These are phyloP conservation scores for Idaea dimidiata DNA, from an alignment of 2,888 invertebrate genomes.

Conservation along the genomic window DNA sequence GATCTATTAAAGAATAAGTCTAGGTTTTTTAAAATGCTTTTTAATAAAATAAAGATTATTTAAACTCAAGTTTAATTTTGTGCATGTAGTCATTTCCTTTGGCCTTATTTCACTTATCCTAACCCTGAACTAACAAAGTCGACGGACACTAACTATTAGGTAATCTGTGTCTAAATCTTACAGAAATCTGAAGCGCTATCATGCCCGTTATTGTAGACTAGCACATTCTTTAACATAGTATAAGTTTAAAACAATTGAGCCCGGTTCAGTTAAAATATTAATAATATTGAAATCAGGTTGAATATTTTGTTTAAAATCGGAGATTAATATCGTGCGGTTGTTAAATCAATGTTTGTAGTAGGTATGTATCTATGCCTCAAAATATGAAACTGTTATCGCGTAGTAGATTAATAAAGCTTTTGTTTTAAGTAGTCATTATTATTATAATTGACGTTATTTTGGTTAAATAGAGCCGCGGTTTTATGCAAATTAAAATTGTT, in stretches of 20 bases:
- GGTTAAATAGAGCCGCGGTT: constrained; percentile 19
- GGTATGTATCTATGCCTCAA: constrained; percentile 39
- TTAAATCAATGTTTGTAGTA: constrained; percentile 58
- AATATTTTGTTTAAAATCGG: constrained; percentile 57
- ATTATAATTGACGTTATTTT: constrained; percentile 28
- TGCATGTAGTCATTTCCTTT: too few species aligned
- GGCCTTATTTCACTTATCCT: too few species aligned
- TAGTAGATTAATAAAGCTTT: constrained; percentile 32
- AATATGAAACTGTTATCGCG: constrained; percentile 38
- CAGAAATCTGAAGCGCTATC: too few species aligned
- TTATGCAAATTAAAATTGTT: constrained; percentile 24
- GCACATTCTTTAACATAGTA: too few species aligned
- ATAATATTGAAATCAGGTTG: constrained; percentile 69
- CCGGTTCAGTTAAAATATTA: constrained; percentile 45
- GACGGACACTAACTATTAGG: too few species aligned
- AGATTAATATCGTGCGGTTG: constrained; percentile 66
- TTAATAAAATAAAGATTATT: too few species aligned
- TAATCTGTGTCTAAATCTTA: too few species aligned
- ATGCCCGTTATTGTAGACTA: too few species aligned
- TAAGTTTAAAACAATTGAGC: constrained; percentile 26
- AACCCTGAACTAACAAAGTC: too few species aligned
- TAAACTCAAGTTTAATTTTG: too few species aligned
- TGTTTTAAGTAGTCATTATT: constrained; percentile 29
- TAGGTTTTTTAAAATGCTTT: too few species aligned
- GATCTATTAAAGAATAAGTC: too few species aligned